Evolutionary conservation across 2,888 invertebrate species (phyloP), one percentile per base, ranked within the genome.

Genomic region (Bugula neritina): DNA sequence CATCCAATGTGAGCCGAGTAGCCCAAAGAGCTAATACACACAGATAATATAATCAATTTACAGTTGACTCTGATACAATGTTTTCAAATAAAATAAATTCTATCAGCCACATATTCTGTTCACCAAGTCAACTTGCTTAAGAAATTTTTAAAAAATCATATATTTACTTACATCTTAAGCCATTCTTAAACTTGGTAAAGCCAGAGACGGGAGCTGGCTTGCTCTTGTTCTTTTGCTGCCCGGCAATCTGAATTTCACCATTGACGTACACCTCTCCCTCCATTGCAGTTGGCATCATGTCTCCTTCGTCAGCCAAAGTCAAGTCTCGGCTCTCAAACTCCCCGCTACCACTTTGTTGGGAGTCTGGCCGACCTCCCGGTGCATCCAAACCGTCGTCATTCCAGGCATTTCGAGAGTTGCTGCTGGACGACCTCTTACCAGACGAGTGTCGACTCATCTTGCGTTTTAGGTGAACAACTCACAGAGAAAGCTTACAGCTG

Each of bases 371-470:
- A 27, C 70, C 54, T 27, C 70, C 70, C 2, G 70, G 70, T n/a
- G 70, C 70, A 29, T 70, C 70, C 70, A 70, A 52, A 34, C 70
- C 70, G 31, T 70, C 70, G 25, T 70, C 70, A 29, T 70, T 54
- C 52, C 54, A 70, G 27, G 70, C 70, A 23, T 43, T 54, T 3
- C 70, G 70, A n/a, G 70, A 43, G 52, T 43, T 70, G 52, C 10
- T 23, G 17, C 52, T 54, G 23, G 23, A 17, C 5, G 43, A 25
- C 52, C 70, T 43, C 70, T 70, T 70, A 2, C 54, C 52, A 43
- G 43, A 54, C 23, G 43, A 54, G 17, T 63, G 2, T 3, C 63
- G 63, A 63, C 63, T 63, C 63, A 63, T 63, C 10, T 43, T 43
- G 10, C 3, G 43, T n/a, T n/a, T n/a, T n/a, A n/a, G n/a, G n/a